Base-by-base conservation (phyloP, 2,113 vertebrate genomes). In the Nesospiza acunhae region DNA sequence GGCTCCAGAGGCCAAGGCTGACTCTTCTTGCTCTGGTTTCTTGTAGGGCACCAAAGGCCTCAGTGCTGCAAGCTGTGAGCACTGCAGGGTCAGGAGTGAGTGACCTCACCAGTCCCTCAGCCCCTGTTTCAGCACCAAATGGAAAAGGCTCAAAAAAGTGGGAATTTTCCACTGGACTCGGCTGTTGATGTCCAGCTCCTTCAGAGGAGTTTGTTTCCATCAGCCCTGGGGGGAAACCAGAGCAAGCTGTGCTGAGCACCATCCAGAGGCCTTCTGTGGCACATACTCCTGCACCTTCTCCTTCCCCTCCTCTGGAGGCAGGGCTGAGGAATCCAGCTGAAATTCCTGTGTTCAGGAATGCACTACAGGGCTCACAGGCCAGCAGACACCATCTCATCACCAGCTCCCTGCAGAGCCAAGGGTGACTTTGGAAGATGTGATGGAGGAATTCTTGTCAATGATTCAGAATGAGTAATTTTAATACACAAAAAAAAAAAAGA, bases 131-230 rank as follows among this genome's bases (percentile, higher is more conserved):
- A 53, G 67, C 22, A 58, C 42, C 21, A 28, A 24, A 15, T 0
- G 18, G n/a, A 58, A 58, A 73, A 53, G 31, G 30, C 8, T 53
- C 26, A 59, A 68, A n/a, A 56, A 8, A 62, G 13, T 3, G 21
- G 23, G 70, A 6, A 39, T 73, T 59, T 73, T 24, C 69, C n/a
- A n/a, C 6, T 7, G n/a, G 49, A 23, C 2, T 22, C 73, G 42
- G 18, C 21, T 0, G 0, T 41, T 37, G 56, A 56, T 0, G 1
- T 35, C 10, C 67, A 79, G 0, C 58, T 76, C 46, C 5, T 18
- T 6, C 39, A 46, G 62, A 67, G 12, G 68, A 44, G 42, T 67
- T 58, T 11, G 31, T 37, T 56, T 64, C 50, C 50, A 47, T 8
- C 82, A 31, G 0, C 21, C 5, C 27, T 3, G 55, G 49, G 24